Conservation (phyloP, 2,888 invertebrate species). For the Agrotis puta region DNA sequence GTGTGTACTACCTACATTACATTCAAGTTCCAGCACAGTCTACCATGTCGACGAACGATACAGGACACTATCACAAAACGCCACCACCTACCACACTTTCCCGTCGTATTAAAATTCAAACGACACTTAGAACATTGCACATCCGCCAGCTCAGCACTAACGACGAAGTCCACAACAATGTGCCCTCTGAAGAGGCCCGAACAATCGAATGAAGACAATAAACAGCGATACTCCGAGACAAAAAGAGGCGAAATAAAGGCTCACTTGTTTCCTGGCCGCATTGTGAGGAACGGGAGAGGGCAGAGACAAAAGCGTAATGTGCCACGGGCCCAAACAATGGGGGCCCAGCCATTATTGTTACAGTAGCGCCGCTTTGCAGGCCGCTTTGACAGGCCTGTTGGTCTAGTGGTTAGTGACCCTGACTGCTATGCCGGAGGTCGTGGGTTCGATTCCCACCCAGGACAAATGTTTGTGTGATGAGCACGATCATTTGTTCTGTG, state of each 20-base stretch:
- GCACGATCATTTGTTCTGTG: too few relatives aligned
- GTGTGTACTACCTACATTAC: neutral
- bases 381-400: too few relatives aligned
- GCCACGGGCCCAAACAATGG: constrained; percentile 91
- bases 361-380: constrained; percentile 88
- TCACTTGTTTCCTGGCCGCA: constrained; percentile 92
- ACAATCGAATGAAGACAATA: constrained; percentile 92
- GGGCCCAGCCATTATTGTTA: constrained; percentile 90
- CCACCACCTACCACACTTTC: constrained; percentile 67
- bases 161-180: constrained; percentile 90
- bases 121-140: constrained; percentile 88
- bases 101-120: constrained; percentile 86
- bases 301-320: constrained; percentile 91
- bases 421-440: too few relatives aligned
- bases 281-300: constrained; percentile 91
- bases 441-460: too few relatives aligned
- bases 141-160: constrained; percentile 90
- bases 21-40: constrained; percentile 1
- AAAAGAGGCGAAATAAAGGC: constrained; percentile 92
- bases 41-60: constrained; percentile 38
- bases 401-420: too few relatives aligned
- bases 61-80: constrained; percentile 57
- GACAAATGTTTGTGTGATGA: too few relatives aligned
- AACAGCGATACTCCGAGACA: constrained; percentile 92
- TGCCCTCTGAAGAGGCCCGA: constrained; percentile 91